phyloP scores from a whole-genome alignment of 2,113 vertebrate genomes.

The Sciurus niger region DNA sequence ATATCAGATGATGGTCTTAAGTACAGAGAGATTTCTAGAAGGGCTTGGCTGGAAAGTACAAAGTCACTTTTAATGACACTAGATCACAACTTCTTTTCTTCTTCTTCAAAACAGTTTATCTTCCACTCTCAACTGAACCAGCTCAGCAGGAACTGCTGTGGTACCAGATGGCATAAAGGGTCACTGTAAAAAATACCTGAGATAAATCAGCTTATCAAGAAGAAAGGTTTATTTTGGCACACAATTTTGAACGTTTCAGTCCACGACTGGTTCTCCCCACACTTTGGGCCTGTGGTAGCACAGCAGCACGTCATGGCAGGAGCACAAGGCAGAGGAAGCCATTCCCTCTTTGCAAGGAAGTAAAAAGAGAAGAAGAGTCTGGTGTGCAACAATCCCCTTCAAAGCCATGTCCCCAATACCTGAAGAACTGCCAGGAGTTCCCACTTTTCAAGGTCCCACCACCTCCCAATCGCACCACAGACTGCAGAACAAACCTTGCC shows the following conservation, averaged over 20 bases:
- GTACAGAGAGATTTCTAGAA: not conserved
- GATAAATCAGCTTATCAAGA: not conserved
- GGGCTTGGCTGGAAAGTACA: not conserved
- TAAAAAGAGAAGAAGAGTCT: not conserved
- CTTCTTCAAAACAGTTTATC: not conserved
- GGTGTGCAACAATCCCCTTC: not conserved
- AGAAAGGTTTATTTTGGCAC: not conserved
- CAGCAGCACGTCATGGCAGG: not conserved
- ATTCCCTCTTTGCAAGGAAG: not conserved
- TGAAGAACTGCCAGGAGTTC: not conserved
- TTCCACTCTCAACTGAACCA: not conserved
- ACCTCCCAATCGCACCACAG: not conserved
- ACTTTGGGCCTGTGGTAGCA: not conserved
- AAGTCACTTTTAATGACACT: not conserved
- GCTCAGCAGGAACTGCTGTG: not conserved
- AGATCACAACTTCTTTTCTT: not conserved
- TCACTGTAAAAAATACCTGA: not conserved
- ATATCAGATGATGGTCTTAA: not conserved
- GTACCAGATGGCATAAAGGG: not conserved
- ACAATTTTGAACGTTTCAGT: not conserved
- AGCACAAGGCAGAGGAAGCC: not conserved
- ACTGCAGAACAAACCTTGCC: not conserved
- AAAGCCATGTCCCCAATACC: not conserved
- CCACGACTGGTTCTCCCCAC: not conserved
- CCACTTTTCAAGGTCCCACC: not conserved